Evolutionary conservation across 2,888 invertebrate species (phyloP).

Genomic region (Lottia gigantea): DNA sequence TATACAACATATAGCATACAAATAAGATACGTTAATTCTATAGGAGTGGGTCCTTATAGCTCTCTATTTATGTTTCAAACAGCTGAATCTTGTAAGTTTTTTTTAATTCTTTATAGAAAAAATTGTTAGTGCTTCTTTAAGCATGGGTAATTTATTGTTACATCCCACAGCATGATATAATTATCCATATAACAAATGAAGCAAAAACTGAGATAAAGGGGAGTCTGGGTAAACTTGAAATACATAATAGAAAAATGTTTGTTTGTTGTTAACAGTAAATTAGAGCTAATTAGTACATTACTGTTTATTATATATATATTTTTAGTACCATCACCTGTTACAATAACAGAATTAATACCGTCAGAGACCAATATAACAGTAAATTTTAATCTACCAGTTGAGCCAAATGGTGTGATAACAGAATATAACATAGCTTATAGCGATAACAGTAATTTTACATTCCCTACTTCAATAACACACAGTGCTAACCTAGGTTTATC

Average conservation of each 20-base stretch:
- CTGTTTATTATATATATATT: conserved; percentile 18
- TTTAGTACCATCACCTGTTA: conserved; percentile 55
- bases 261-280: background rate
- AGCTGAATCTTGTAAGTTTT: conserved; percentile 29
- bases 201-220: too few relatives aligned
- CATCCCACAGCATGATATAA: too few relatives aligned
- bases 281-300: background rate
- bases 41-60: conserved; percentile 35
- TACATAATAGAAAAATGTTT: background rate
- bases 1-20: conserved; percentile 44
- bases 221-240: background rate
- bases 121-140: too few relatives aligned
- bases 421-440: conserved; percentile 44
- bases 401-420: conserved; percentile 50
- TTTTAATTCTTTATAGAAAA: too few relatives aligned
- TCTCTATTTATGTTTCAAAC: conserved; percentile 39
- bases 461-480: conserved; percentile 27
- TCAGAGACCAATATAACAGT: conserved; percentile 37
- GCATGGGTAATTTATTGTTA: too few relatives aligned
- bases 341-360: conserved; percentile 29
- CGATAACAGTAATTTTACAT: conserved; percentile 30
- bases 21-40: conserved; percentile 48
- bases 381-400: conserved; percentile 40
- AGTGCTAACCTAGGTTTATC: conserved; percentile 12
- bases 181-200: too few relatives aligned